Base-by-base conservation (phyloP, 92 coral and sea anemone genomes). In the Chrysogorgia sp. region DNA sequence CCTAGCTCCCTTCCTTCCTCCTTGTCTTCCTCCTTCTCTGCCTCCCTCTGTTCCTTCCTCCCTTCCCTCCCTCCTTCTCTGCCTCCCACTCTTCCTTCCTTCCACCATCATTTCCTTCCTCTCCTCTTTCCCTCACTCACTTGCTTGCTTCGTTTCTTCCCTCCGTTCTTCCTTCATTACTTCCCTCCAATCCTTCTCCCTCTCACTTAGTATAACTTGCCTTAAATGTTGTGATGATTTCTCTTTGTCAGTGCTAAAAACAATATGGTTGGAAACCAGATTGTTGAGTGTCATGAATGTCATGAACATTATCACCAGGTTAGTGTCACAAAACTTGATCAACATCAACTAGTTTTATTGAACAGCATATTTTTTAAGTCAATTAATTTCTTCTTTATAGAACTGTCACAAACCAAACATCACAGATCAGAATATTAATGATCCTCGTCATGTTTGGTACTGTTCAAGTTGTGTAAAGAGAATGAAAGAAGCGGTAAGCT, bases 241-340 rank as follows among this genome's bases (percentile, higher is more conserved):
- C 15, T 34, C 35, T 47, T 58, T 21, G 23, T 10, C 67, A 92
- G 97, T 47, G 82, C 83, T 67, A 94, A 92, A 62, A 91, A 80
- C 52, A 90, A 85, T 67, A 59, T 81, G 37, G 75, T 84, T 64
- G 97, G 98, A 40, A 94, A 94, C 76, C 90, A 89, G 78, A 83
- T 94, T 63, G 97, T 94, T 26, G 98, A 94, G 74, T 94, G 98
- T 31, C 97, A 94, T 56, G 98, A 94, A 70, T 94, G 98, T 25
- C 98, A 94, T 57, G 92, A 91, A 2, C 90, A 86, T 31, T 94
- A 86, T 74, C 98, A 94, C 50, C 98, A 94, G 97, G 98, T 91
- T 68, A 43, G 60, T 24, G 4, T 30, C n/a, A 48, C 12, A 33
- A 32, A 33, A 7, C n/a, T n/a, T n/a, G n/a, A n/a, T n/a, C n/a